Percentiles rank a stretch among this genome's conserved stretches.
Evolutionary conservation across 2,888 invertebrate genomes (phyloP).

Genomic region (Melinaea menophilus): DNA sequence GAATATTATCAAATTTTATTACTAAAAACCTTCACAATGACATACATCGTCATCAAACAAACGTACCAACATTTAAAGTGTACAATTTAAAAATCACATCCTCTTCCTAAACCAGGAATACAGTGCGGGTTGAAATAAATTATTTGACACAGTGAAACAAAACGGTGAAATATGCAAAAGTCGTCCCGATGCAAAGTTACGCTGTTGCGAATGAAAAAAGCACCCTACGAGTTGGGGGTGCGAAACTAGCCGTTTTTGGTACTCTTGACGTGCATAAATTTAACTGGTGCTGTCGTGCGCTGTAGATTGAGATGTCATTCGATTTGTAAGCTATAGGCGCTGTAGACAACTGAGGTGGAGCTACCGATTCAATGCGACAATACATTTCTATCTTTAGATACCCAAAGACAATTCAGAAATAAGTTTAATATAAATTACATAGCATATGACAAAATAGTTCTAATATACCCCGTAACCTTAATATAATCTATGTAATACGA

Average conservation of each 20-base stretch:
- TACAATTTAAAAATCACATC: constrained; percentile 28
- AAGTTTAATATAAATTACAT: no score
- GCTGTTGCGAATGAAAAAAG: constrained; percentile 37
- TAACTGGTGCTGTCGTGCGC: constrained; percentile 33
- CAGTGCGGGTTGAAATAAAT: constrained; percentile 35
- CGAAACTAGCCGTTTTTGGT: constrained; percentile 35
- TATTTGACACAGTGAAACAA: constrained; percentile 36
- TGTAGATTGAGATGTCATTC: constrained; percentile 52
- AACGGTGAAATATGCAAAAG: constrained; percentile 39
- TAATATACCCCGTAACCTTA: no score
- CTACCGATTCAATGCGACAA: not conserved
- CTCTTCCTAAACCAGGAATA: constrained; percentile 30
- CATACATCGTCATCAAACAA: not conserved
- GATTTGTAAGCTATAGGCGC: constrained; percentile 36
- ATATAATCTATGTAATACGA: no score
- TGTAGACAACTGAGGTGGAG: constrained; percentile 14
- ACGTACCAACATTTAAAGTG: not conserved
- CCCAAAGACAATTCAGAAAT: no score
- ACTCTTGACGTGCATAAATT: constrained; percentile 41
- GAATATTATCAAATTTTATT: no score
- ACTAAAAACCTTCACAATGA: not conserved
- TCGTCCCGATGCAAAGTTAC: constrained; percentile 37
- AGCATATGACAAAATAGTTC: no score
- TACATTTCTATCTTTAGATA: not conserved
- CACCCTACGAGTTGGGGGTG: constrained; percentile 31